Conservation (phyloP, 2,113 vertebrate genomes). For the Ictalurus furcatus region DNA sequence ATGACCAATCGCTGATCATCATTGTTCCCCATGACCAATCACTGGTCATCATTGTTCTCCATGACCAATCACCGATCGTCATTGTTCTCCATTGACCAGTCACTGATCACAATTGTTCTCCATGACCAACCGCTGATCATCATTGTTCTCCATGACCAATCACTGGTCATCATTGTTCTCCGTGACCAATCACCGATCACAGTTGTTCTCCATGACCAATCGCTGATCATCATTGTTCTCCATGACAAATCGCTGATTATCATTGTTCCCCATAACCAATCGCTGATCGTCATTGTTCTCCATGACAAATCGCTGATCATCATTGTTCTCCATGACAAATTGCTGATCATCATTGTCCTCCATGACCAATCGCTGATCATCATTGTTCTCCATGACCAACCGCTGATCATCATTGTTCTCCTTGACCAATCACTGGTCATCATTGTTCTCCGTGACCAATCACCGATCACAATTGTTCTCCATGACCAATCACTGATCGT, state of each 20-base stretch:
- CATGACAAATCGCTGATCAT: neutral
- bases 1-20: neutral
- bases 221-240: neutral
- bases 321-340: neutral
- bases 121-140: neutral
- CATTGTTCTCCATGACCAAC: neutral
- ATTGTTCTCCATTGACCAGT: too few relatives aligned
- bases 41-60: too few relatives aligned
- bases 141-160: neutral
- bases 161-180: neutral
- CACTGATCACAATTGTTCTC: neutral
- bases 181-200: neutral
- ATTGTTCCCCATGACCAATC: neutral
- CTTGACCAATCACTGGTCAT: too few relatives aligned
- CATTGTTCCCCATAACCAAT: neutral
- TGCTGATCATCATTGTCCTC: neutral
- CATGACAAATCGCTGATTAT: neutral
- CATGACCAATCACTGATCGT: neutral
- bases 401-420: neutral
- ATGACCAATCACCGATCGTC: too few relatives aligned
- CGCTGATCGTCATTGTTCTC: neutral
- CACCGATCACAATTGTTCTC: neutral
- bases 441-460: neutral
- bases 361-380: neutral
- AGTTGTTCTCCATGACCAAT: neutral